Evolutionary conservation across 2,888 invertebrate species (phyloP).

Genomic region (Cosmopolites sordidus): DNA sequence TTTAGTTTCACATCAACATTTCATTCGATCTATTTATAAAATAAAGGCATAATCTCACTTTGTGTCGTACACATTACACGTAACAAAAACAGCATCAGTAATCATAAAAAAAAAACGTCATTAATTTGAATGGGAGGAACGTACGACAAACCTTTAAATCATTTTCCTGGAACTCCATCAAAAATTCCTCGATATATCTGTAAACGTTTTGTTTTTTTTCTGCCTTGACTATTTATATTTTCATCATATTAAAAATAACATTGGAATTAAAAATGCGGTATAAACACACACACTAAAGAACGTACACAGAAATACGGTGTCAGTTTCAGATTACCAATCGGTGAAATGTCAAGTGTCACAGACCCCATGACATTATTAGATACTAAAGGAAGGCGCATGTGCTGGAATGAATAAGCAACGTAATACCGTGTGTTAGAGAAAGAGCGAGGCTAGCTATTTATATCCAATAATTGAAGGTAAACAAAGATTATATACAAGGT

Average conservation of each 20-base stretch:
- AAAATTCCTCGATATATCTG: background rate
- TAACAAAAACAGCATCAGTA: too few relatives aligned
- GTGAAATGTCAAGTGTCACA: background rate
- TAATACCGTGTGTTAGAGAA: too few relatives aligned
- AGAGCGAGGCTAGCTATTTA: too few relatives aligned
- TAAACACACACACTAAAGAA: background rate
- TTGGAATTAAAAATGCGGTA: background rate
- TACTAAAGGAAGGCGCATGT: background rate
- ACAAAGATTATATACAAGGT: too few relatives aligned
- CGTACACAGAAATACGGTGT: constrained; percentile 1
- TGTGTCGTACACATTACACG: too few relatives aligned
- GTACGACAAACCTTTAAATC: constrained; percentile 8
- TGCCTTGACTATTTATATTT: constrained; percentile 6
- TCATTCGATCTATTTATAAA: too few relatives aligned
- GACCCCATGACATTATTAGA: background rate
- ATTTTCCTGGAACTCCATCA: constrained; percentile 14
- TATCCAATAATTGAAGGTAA: too few relatives aligned
- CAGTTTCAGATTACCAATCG: background rate
- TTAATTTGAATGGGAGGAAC: background rate
- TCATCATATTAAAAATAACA: constrained; percentile 5
- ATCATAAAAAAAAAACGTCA: background rate
- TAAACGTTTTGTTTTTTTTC: background rate
- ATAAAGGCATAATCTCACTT: too few relatives aligned
- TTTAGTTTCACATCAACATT: too few relatives aligned
- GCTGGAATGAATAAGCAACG: too few relatives aligned